These are phyloP conservation scores for Semicossyphus pulcher DNA, from an alignment of 2,113 vertebrate genomes.

Conservation along the genomic window DNA sequence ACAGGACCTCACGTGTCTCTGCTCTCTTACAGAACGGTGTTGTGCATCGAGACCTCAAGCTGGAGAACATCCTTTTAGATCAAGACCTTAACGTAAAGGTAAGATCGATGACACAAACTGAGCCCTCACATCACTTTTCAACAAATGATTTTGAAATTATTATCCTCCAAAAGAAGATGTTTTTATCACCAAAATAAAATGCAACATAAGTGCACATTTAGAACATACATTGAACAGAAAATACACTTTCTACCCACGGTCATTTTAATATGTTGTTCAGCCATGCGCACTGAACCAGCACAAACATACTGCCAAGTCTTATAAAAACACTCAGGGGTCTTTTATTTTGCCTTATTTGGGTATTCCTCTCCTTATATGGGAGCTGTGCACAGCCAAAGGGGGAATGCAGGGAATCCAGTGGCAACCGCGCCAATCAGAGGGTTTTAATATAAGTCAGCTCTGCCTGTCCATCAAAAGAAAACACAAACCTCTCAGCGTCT, in stretches of 20 bases:
- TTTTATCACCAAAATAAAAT: constrained; percentile 17
- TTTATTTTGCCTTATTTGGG: constrained; percentile 70
- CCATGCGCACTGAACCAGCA: constrained; percentile 31
- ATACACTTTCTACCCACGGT: constrained; percentile 30
- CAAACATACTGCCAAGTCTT: constrained; percentile 61
- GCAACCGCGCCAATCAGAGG: constrained; percentile 54
- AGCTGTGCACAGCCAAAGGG: constrained; percentile 41
- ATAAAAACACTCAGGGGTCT: constrained; percentile 57
- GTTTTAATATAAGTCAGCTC: constrained; percentile 53
- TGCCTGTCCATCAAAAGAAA: constrained; percentile 48
- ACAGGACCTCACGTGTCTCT: constrained; percentile 24
- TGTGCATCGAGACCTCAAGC: constrained; percentile 86
- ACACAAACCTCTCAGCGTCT: constrained; percentile 32
- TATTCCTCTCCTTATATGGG: constrained; percentile 71
- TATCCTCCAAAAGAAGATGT: not conserved
- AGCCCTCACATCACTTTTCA: not conserved
- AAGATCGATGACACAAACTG: not conserved
- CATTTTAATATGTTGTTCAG: constrained; percentile 41
- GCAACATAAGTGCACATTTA: constrained; percentile 31
- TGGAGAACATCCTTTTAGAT: constrained; percentile 87
- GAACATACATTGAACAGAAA: constrained; percentile 28
- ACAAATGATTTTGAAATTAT: not conserved
- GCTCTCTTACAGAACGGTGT: constrained; percentile 79
- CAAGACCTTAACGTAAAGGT: constrained; percentile 86
- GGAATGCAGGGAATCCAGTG: constrained; percentile 76